Evolutionary conservation across 2,113 vertebrate genomes (phyloP).

Genomic region (Neoarius graeffei): DNA sequence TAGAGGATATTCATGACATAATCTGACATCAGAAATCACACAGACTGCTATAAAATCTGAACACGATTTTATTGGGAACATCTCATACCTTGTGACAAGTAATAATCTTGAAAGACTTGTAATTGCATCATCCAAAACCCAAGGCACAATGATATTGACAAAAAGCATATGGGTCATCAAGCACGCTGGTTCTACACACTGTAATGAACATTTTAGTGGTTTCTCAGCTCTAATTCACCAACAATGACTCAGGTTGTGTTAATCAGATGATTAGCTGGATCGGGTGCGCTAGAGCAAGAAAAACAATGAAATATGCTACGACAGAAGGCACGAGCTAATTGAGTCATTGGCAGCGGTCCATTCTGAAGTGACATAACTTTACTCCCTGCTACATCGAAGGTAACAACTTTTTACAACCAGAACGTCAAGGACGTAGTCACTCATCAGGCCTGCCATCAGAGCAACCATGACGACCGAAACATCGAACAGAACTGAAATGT

Average conservation of each 20-base stretch:
- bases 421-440: too few relatives aligned
- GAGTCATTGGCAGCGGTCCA: background rate
- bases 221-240: background rate
- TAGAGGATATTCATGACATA: background rate
- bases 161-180: background rate
- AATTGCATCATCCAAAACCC: background rate
- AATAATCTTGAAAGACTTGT: background rate
- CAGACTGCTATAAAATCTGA: background rate
- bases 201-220: background rate
- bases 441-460: too few relatives aligned
- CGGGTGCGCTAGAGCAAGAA: background rate
- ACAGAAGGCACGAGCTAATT: background rate
- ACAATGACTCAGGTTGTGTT: background rate
- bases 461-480: too few relatives aligned
- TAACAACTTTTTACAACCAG: background rate
- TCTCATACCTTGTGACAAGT: background rate
- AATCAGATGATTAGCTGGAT: background rate
- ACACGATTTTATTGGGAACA: background rate
- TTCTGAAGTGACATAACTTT: background rate
- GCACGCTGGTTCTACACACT: background rate
- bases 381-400: background rate
- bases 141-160: background rate
- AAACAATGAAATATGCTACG: background rate
- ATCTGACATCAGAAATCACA: background rate
- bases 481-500: too few relatives aligned